A percentile compares a stretch with the other conserved stretches of the same genome.
phyloP scores from a whole-genome alignment of 2,113 vertebrate species.

The Zosterops japonicus region DNA sequence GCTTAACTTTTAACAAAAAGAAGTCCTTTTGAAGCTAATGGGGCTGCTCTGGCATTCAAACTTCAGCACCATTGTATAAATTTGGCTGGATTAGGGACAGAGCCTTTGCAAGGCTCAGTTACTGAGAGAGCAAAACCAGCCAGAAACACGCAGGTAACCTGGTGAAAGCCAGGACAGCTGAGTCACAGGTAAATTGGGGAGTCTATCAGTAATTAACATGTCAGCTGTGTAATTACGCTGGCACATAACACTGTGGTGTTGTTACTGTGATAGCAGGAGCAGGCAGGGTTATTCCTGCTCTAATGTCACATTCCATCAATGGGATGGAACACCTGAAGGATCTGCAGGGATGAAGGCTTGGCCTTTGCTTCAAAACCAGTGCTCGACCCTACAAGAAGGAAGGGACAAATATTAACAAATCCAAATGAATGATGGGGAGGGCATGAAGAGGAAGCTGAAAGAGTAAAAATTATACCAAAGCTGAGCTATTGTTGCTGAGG shows the following conservation, averaged over 20 bases:
- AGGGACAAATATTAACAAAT: not conserved
- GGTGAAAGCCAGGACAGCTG: not conserved
- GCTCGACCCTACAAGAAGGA: not conserved
- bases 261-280: not conserved
- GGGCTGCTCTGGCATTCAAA: constrained; percentile 25
- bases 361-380: not conserved
- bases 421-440: not conserved
- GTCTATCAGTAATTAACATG: not conserved
- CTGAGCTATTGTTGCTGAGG: constrained; percentile 10
- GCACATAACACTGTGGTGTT: not conserved
- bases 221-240: not conserved
- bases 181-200: not conserved
- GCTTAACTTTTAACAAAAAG: constrained; percentile 32
- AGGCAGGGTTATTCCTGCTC: not conserved
- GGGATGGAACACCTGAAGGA: not conserved
- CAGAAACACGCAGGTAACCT: not conserved
- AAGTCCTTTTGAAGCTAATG: constrained; percentile 12
- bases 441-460: not conserved
- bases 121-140: not conserved
- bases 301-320: not conserved
- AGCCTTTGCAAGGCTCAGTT: not conserved
- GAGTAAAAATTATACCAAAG: not conserved
- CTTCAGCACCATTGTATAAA: not conserved
- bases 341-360: not conserved
- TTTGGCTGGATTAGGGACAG: not conserved